Percentiles rank a stretch among this genome's conserved stretches.
Evolutionary conservation across 1,140 invertebrate species (phyloP).

Genomic region (Zaprionus nigranus): DNA sequence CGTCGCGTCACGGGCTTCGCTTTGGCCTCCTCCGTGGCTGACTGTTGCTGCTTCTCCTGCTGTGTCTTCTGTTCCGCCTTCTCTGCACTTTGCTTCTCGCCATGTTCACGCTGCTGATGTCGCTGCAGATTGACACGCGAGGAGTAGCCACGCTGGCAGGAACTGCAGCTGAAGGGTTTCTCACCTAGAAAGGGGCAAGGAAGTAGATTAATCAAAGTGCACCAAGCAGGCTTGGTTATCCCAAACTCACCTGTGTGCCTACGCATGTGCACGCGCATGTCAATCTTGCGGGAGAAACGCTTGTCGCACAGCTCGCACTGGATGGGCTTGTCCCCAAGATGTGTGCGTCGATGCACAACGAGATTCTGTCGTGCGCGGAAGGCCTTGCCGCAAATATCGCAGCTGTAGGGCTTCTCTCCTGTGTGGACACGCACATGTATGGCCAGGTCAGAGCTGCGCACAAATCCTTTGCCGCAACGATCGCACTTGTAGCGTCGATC

Average conservation of each 20-base stretch:
- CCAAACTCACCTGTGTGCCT: slow-evolving; percentile 86
- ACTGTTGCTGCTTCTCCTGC: slow-evolving; percentile 14
- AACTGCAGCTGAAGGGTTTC: slow-evolving; percentile 72
- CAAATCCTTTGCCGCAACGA: slow-evolving; percentile 86
- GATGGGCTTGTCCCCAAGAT: slow-evolving; percentile 85
- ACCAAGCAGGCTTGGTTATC: neutral
- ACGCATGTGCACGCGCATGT: slow-evolving; percentile 86
- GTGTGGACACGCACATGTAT: slow-evolving; percentile 83
- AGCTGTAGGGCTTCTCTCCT: slow-evolving; percentile 81
- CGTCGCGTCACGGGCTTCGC: slow-evolving; percentile 37
- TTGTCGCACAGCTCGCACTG: slow-evolving; percentile 86
- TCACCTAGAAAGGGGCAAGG: slow-evolving; percentile 49
- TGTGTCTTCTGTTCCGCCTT: neutral
- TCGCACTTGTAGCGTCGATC: slow-evolving; percentile 89
- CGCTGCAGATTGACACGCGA: slow-evolving; percentile 72
- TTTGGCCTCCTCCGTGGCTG: slow-evolving; percentile 5
- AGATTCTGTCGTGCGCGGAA: slow-evolving; percentile 80
- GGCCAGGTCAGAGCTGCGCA: slow-evolving; percentile 86
- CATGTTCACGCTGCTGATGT: slow-evolving; percentile 74
- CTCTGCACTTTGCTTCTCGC: slow-evolving; percentile 4
- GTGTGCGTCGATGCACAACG: slow-evolving; percentile 72
- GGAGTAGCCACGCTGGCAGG: slow-evolving; percentile 73
- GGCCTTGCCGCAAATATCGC: slow-evolving; percentile 74
- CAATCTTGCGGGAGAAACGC: slow-evolving; percentile 86
- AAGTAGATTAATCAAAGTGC: neutral